phyloP scores from a whole-genome alignment of 2,888 invertebrate genomes.

The Trichacis sp. region DNA sequence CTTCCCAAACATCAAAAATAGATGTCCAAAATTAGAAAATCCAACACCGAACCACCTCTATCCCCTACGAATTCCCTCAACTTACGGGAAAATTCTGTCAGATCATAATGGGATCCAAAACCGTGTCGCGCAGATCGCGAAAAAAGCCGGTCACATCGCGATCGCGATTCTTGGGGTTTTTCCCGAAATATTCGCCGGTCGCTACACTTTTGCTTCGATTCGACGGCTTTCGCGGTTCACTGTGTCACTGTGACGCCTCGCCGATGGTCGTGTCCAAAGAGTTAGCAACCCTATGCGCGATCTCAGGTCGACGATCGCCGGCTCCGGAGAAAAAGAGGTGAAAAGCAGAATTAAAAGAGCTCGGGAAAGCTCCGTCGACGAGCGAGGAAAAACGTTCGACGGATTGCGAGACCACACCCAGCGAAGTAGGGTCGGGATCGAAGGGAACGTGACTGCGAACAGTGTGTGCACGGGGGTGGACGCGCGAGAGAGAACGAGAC shows the following conservation, averaged over 20 bases:
- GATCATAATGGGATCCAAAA: too few species aligned
- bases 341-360: background rate
- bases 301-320: slow-evolving; percentile 26
- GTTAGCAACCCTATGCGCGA: slow-evolving; percentile 10
- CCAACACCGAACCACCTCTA: too few species aligned
- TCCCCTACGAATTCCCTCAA: too few species aligned
- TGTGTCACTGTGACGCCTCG: slow-evolving; percentile 26
- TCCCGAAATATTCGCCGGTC: too few species aligned
- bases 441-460: slow-evolving; percentile 26
- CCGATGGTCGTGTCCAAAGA: slow-evolving; percentile 25
- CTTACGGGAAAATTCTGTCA: too few species aligned
- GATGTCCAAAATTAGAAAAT: background rate
- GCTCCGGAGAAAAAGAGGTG: background rate
- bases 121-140: too few species aligned
- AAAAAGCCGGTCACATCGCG: background rate
- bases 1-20: too few species aligned
- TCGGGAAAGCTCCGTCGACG: background rate
- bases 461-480: slow-evolving; percentile 29
- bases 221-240: background rate
- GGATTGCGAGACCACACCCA: slow-evolving; percentile 58
- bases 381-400: background rate
- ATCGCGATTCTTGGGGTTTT: background rate
- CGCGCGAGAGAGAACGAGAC: slow-evolving; percentile 9
- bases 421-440: slow-evolving; percentile 41
- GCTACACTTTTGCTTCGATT: background rate